These are phyloP conservation scores for Saccostrea cuccullata DNA, from an alignment of 1,140 invertebrate species.

Conservation along the genomic window DNA sequence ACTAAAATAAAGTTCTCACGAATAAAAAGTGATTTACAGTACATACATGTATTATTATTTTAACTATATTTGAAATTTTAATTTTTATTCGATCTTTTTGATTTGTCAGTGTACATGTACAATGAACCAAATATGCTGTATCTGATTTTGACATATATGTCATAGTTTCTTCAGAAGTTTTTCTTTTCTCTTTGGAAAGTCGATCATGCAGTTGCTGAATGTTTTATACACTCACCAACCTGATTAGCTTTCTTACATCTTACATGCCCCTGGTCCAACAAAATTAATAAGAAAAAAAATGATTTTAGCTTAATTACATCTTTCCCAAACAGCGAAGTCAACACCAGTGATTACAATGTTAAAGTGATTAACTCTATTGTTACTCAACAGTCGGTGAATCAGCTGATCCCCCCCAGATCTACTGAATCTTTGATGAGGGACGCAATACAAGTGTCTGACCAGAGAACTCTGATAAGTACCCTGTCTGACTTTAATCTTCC, in stretches of 20 bases:
- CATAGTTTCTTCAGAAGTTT: no score
- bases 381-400: conserved; percentile 6
- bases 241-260: neutral
- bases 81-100: no score
- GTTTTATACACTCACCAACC: no score
- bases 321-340: neutral
- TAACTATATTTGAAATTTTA: no score
- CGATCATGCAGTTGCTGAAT: no score
- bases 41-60: no score
- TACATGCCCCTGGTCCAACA: neutral
- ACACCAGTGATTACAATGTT: neutral
- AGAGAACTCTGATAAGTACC: neutral
- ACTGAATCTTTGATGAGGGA: conserved; percentile 1
- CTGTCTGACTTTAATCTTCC: neutral
- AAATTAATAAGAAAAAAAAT: neutral
- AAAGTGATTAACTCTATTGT: conserved; percentile 7
- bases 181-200: no score
- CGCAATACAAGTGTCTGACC: neutral
- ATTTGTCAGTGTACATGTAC: no score
- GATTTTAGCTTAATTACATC: neutral
- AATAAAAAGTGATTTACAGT: no score
- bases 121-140: no score
- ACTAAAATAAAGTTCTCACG: no score
- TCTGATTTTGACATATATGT: no score
- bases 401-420: neutral